Conservation (phyloP, 2,888 invertebrate genomes). For the Brenthis ino region DNA sequence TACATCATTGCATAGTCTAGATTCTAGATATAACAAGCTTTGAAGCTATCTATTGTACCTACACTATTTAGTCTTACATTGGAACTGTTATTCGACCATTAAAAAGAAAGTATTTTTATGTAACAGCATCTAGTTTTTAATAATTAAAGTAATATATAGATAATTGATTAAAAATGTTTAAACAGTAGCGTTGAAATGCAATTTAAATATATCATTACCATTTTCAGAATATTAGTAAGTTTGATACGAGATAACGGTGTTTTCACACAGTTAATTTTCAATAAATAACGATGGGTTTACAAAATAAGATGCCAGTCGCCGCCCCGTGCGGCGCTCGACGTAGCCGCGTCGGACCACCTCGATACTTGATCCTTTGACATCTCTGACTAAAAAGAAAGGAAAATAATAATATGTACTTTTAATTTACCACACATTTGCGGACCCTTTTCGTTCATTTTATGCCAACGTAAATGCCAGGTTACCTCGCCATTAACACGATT, state of each 20-base stretch:
- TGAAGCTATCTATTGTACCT: conserved; percentile 6
- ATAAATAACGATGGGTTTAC: conserved; percentile 59
- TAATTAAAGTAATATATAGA: not conserved
- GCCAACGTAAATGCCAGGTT: conserved; percentile 40
- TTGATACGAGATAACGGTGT: conserved; percentile 51
- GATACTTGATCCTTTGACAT: conserved; percentile 51
- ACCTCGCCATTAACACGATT: conserved; percentile 42
- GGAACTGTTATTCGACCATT: not conserved
- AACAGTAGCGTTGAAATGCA: not conserved
- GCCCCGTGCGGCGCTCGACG: conserved; percentile 57
- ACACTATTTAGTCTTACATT: conserved; percentile 7
- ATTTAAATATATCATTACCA: not conserved
- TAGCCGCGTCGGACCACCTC: conserved; percentile 57
- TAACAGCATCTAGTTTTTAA: not conserved
- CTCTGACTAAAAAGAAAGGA: conserved; percentile 43
- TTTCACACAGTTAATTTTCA: conserved; percentile 72
- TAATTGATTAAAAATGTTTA: not conserved
- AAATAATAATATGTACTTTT: conserved; percentile 37
- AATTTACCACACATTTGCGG: conserved; percentile 38
- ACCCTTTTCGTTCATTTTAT: conserved; percentile 40
- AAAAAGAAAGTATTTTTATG: conserved; percentile 13
- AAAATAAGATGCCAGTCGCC: conserved; percentile 58
- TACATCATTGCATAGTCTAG: conserved; percentile 21
- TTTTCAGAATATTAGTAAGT: conserved; percentile 7
- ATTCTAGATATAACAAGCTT: conserved; percentile 6